phyloP scores from a whole-genome alignment of 2,797 vertebrate genomes.

The Poecilia velifera region DNA sequence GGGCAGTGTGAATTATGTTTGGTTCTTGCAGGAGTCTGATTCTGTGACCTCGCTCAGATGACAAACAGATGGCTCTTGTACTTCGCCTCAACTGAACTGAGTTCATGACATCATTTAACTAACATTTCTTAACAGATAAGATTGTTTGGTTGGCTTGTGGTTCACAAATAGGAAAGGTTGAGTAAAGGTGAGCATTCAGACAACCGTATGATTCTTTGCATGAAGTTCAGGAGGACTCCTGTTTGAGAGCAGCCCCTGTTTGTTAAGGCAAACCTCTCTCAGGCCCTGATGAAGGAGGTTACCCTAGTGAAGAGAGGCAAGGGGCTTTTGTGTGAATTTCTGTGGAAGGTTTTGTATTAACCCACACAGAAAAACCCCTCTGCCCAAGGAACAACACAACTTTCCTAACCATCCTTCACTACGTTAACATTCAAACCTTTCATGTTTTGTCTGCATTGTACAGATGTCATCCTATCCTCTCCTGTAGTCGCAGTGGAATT shows the following conservation, averaged over 20 bases:
- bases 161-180: not conserved
- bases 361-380: not conserved
- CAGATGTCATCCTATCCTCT: not conserved
- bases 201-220: conserved; percentile 9
- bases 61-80: not conserved
- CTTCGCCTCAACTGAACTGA: not conserved
- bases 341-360: conserved; percentile 1
- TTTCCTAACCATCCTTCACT: not conserved
- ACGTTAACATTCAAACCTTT: not conserved
- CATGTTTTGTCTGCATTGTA: not conserved
- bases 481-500: not conserved
- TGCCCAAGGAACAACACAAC: not conserved
- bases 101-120: not conserved
- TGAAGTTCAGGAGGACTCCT: conserved; percentile 12
- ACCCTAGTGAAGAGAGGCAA: conserved; percentile 41
- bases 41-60: not conserved
- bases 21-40: not conserved
- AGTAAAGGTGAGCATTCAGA: not conserved
- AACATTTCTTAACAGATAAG: not conserved
- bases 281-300: conserved; percentile 29
- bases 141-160: not conserved
- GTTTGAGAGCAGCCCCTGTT: conserved; percentile 13
- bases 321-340: conserved; percentile 20
- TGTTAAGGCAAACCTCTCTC: conserved; percentile 39
- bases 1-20: not conserved